phyloP scores from a whole-genome alignment of 2,888 invertebrate species.

The Acrobasis consociella region DNA sequence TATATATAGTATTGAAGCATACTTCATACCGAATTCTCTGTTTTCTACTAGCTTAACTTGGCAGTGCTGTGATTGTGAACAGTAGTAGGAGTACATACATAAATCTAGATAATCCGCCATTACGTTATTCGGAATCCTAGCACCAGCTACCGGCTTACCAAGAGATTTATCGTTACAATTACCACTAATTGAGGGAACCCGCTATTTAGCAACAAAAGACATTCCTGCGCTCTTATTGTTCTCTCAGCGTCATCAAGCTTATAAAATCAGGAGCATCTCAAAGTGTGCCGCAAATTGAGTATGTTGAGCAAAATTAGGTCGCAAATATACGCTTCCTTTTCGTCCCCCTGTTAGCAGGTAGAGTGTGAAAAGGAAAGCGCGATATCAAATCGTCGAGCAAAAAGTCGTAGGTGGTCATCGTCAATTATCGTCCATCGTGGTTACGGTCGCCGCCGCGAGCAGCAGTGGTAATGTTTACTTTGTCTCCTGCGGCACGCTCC shows the following conservation, averaged over 20 bases:
- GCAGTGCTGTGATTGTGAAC: too few relatives aligned
- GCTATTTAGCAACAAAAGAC: conserved; percentile 3
- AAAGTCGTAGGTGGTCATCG: conserved; percentile 30
- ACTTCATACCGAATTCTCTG: too few relatives aligned
- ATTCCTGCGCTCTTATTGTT: background rate
- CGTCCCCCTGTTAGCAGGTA: conserved; percentile 16
- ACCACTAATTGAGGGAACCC: conserved; percentile 1
- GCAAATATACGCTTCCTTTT: conserved; percentile 2
- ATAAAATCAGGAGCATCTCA: conserved; percentile 9
- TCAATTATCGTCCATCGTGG: conserved; percentile 59
- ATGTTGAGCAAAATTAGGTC: conserved; percentile 14
- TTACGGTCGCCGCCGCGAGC: conserved; percentile 41
- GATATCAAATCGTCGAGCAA: conserved; percentile 18
- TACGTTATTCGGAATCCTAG: conserved; percentile 1
- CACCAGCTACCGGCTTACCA: conserved; percentile 1
- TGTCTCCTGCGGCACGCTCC: conserved; percentile 75
- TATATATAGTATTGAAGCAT: too few relatives aligned
- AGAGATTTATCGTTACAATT: conserved; percentile 5
- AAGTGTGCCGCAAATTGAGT: conserved; percentile 14
- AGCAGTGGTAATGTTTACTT: conserved; percentile 71
- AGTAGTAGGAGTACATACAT: background rate
- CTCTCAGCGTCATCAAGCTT: conserved; percentile 1
- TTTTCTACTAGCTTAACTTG: too few relatives aligned
- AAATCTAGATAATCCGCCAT: background rate
- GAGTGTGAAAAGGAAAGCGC: conserved; percentile 23